A percentile compares a stretch with the other conserved stretches of the same genome.
Evolutionary conservation across 2,888 invertebrate genomes (phyloP).

Genomic region (Parelbella ahira): DNA sequence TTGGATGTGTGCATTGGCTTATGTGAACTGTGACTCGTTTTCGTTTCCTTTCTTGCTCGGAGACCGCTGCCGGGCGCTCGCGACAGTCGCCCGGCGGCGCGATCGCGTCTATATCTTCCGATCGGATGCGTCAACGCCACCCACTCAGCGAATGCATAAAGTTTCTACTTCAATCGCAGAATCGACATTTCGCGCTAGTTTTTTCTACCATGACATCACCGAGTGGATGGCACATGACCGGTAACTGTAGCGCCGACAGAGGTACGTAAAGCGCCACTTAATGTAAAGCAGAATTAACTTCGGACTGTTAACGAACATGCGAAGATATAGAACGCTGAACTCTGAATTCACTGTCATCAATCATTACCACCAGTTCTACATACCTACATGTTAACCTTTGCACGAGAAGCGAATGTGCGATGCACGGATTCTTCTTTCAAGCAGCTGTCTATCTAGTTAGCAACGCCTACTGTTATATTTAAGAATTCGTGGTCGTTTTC

Average conservation of each 20-base stretch:
- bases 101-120: slow-evolving; percentile 74
- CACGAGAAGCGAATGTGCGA: slow-evolving; percentile 80
- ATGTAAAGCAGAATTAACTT: slow-evolving; percentile 2
- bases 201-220: slow-evolving; percentile 27
- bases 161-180: slow-evolving; percentile 16
- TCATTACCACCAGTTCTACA: slow-evolving; percentile 61
- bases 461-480: slow-evolving; percentile 75
- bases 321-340: slow-evolving; percentile 77
- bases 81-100: slow-evolving; percentile 61
- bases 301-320: slow-evolving; percentile 29
- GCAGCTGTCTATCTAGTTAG: slow-evolving; percentile 79
- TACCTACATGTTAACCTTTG: slow-evolving; percentile 53
- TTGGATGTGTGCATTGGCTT: slow-evolving; percentile 81
- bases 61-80: slow-evolving; percentile 58
- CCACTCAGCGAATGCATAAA: slow-evolving; percentile 21
- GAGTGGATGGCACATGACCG: slow-evolving; percentile 35
- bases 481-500: slow-evolving; percentile 63
- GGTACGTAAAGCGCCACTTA: slow-evolving; percentile 38
- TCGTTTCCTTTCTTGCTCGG: slow-evolving; percentile 80
- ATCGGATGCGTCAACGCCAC: slow-evolving; percentile 21
- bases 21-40: slow-evolving; percentile 81
- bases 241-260: slow-evolving; percentile 29
- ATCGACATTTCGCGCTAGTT: slow-evolving; percentile 21
- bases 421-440: slow-evolving; percentile 79
- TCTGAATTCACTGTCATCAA: slow-evolving; percentile 68